Base-by-base conservation (phyloP, 2,113 vertebrate genomes). In the Dipodomys spectabilis region DNA sequence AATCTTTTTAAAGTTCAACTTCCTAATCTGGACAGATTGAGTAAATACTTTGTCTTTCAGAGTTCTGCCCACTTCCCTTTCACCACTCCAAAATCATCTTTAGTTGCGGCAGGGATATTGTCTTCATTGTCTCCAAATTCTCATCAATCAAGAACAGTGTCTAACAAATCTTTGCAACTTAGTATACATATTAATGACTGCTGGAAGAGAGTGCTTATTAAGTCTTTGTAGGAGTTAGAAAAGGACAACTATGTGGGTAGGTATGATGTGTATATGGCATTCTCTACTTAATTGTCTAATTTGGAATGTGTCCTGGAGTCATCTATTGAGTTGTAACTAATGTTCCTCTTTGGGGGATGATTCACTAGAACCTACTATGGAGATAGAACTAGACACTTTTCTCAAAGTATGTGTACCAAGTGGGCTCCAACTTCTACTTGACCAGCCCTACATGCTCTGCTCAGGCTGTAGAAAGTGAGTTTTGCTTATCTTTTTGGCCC, bases 1-100 rank as follows among this genome's bases (percentile, higher is more conserved):
- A 87, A 13, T 77, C 30, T 92, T 83, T 87, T 90, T 73, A 68
- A 45, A 87, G 79, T 87, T 90, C 72, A 85, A 1, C 79, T 82
- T 86, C 64, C 69, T 88, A 44, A 23, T 75, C 69, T 73, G 79
- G 49, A 11, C 53, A 72, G n/a, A 44, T 57, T 84, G 53, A 81
- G 75, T 93, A 81, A 80, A 81, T 67, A 32, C 18, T 53, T 75
- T 30, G 16, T 81, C 49, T 68, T 88, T 88, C 28, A 69, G 64
- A 93, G 23, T 72, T 78, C 16, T 27, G 15, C 32, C 75, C 44
- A 71, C 67, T 89, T 79, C 67, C 22, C 27, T 86, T 71, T 88
- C 44, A 67, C 11, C 1, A 65, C 30, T 53, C 23, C 16, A 1
- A 75, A 32, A 53, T 71, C 79, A 73, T 90, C n/a, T 65, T 90